Evolutionary conservation across 1,140 invertebrate species (phyloP).

Genomic region (Philotrypesis tridentata): DNA sequence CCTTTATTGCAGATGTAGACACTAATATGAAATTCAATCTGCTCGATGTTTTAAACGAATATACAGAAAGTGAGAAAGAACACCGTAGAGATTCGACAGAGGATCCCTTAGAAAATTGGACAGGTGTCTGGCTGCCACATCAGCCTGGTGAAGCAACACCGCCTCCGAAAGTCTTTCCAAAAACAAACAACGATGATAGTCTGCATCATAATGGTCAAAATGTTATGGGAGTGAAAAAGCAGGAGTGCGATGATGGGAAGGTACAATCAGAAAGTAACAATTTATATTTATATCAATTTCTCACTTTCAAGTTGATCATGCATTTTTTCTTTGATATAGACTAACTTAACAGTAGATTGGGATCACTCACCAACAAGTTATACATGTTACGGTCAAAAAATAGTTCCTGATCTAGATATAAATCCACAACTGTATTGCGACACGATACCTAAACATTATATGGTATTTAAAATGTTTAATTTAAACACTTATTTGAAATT

Average conservation of each 20-base stretch:
- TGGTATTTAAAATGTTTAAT: constrained; percentile 69
- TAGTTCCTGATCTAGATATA: constrained; percentile 70
- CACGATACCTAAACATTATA: constrained; percentile 77
- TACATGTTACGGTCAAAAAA: constrained; percentile 77
- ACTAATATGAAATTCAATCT: constrained; percentile 47
- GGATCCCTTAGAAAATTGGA: constrained; percentile 62
- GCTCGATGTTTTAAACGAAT: constrained; percentile 40
- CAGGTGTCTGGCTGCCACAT: constrained; percentile 67
- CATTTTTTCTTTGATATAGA: constrained; percentile 70
- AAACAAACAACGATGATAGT: neutral
- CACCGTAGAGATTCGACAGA: constrained; percentile 53
- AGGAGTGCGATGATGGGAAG: constrained; percentile 82
- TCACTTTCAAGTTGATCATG: constrained; percentile 8
- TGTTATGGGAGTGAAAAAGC: constrained; percentile 75
- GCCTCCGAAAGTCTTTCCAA: constrained; percentile 60
- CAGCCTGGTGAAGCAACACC: constrained; percentile 60
- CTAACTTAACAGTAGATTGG: constrained; percentile 82
- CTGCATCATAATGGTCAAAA: constrained; percentile 52
- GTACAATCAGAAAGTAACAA: constrained; percentile 67
- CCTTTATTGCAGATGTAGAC: constrained; percentile 45
- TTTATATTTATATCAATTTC: constrained; percentile 35
- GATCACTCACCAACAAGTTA: constrained; percentile 78
- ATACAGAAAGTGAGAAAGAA: constrained; percentile 33
- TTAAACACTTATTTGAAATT: constrained; percentile 22
- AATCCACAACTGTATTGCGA: constrained; percentile 76